Base-by-base conservation (phyloP, 2,113 vertebrate species). In the Triplophysa rosa region DNA sequence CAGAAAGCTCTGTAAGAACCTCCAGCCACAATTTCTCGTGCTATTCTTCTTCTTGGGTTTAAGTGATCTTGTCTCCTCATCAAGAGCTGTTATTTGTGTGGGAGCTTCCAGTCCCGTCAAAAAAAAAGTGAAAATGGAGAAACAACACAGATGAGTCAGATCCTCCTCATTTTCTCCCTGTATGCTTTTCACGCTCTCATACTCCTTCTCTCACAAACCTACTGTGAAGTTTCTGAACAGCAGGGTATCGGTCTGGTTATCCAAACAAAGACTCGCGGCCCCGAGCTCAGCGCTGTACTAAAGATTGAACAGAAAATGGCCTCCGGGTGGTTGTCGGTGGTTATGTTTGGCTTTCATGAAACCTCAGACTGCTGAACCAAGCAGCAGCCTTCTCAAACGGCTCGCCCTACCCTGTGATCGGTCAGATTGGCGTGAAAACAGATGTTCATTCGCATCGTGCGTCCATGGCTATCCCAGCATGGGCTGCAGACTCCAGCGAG, bases 201-300 rank as follows among this genome's bases (percentile, higher is more conserved):
- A 69, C 59, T 79, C 47, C 26, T 59, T 85, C 62, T 67, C 78
- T 78, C 63, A 65, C 67, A 81, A 40, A 62, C 81, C 78, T 69
- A 76, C 78, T 75, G 69, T 81, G 78, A 81, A 74, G 79, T 78
- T 85, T 81, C 65, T 84, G 71, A 82, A 81, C 80, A 82, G 80
- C 77, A 79, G 83, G 83, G 65, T 66, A 82, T 65, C 49, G 68
- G 73, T 52, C 65, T 75, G 78, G 45, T 81, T 83, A 78, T 80
- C 78, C 73, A 84, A 84, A 82, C 83, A 84, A 80, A 82, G 80
- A 40, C 24, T 72, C 72, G 71, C 83, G 73, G 69, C 17, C 33
- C 40, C 63, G 52, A 23, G 72, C 42, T 70, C 45, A 58, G 66
- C 37, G 37, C 13, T 59, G 26, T 69, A 47, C 56, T 58, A 45